Conservation (phyloP, 2,113 vertebrate species). For the Callionymus lyra region DNA sequence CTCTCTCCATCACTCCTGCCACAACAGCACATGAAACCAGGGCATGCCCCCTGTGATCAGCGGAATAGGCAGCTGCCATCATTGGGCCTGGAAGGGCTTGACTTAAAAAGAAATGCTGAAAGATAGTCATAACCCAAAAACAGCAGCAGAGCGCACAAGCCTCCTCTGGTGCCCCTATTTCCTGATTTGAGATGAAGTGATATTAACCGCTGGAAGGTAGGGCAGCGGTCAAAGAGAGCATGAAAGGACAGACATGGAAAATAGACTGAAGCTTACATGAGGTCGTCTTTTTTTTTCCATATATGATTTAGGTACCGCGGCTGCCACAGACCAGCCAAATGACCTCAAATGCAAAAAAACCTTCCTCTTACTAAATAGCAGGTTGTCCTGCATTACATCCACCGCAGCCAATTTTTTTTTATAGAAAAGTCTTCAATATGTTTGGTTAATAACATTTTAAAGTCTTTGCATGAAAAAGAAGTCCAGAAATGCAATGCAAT, state of each 20-base stretch:
- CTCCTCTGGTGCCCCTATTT: conserved; percentile 44
- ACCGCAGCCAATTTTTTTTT: too few relatives aligned
- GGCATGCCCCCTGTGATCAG: conserved; percentile 69
- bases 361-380: too few relatives aligned
- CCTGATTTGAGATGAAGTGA: conserved; percentile 49
- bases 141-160: conserved; percentile 36
- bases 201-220: conserved; percentile 43
- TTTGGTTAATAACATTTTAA: too few relatives aligned
- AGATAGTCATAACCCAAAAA: conserved; percentile 60
- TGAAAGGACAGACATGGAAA: conserved; percentile 43
- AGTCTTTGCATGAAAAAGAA: too few relatives aligned
- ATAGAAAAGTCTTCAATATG: too few relatives aligned
- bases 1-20: conserved; percentile 36
- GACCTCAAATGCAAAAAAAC: too few relatives aligned
- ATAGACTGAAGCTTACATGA: conserved; percentile 44
- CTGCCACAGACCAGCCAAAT: too few relatives aligned
- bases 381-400: too few relatives aligned
- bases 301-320: too few relatives aligned
- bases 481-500: too few relatives aligned
- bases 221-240: conserved; percentile 37
- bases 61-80: conserved; percentile 58
- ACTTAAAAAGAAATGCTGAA: conserved; percentile 59
- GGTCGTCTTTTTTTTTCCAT: conserved; percentile 29
- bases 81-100: conserved; percentile 57
- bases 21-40: conserved; percentile 68